A percentile compares a stretch with the other conserved stretches of the same genome.
Conservation (phyloP, 2,888 invertebrate genomes). For the Sphaerophoria taeniata region DNA sequence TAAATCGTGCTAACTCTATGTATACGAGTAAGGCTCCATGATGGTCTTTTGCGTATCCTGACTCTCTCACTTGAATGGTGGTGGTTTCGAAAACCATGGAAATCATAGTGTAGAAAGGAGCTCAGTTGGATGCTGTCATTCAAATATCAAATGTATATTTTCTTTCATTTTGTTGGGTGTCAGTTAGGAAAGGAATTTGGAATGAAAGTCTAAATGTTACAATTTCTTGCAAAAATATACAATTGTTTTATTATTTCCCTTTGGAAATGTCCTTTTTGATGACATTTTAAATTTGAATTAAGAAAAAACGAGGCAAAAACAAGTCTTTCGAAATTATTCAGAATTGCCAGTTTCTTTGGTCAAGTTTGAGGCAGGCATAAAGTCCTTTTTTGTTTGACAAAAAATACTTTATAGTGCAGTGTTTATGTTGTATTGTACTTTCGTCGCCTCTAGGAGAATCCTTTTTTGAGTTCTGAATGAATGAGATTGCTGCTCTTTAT, state of each 20-base stretch:
- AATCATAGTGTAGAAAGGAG: constrained; percentile 10
- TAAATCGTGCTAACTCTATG: background rate
- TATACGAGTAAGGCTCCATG: too few relatives aligned
- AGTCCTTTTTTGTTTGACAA: too few relatives aligned
- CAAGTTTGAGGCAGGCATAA: constrained; percentile 20
- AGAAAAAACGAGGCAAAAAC: too few relatives aligned
- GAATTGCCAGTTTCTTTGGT: constrained; percentile 3
- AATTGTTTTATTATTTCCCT: background rate
- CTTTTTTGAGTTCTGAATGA: too few relatives aligned
- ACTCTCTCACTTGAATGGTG: background rate
- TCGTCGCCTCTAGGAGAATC: too few relatives aligned
- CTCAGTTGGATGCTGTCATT: constrained; percentile 46
- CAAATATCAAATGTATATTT: constrained; percentile 52
- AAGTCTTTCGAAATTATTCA: background rate
- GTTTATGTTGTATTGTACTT: too few relatives aligned
- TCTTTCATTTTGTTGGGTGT: constrained; percentile 44
- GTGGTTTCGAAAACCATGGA: constrained; percentile 13
- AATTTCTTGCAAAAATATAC: constrained; percentile 20
- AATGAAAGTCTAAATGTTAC: constrained; percentile 41
- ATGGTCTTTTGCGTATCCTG: constrained; percentile 30
- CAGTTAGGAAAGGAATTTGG: constrained; percentile 14
- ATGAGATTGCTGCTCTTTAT: too few relatives aligned
- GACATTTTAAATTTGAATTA: constrained; percentile 26
- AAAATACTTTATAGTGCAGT: too few relatives aligned
- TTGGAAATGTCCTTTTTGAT: constrained; percentile 19